A percentile compares a stretch with the other conserved stretches of the same genome.
Evolutionary conservation across 2,888 invertebrate species (phyloP).

Genomic region (Agrotis ipsilon): DNA sequence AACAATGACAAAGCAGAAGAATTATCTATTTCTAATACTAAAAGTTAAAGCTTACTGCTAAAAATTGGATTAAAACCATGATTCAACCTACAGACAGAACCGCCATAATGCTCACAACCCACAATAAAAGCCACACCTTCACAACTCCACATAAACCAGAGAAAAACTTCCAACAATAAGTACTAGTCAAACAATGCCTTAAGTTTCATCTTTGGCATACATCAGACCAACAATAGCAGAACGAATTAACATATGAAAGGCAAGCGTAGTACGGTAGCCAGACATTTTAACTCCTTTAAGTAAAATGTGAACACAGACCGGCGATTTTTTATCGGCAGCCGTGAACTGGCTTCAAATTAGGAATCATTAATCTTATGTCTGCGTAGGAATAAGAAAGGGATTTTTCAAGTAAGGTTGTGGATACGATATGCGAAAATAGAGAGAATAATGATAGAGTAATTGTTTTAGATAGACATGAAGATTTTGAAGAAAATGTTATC

Average conservation of each 20-base stretch:
- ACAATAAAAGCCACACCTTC: slow-evolving; percentile 40
- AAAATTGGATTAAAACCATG: background rate
- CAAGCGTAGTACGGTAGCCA: slow-evolving; percentile 84
- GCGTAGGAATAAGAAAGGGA: slow-evolving; percentile 51
- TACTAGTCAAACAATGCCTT: slow-evolving; percentile 65
- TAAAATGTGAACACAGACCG: slow-evolving; percentile 64
- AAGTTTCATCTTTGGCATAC: slow-evolving; percentile 72
- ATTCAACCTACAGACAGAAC: too few relatives aligned
- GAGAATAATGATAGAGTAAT: slow-evolving; percentile 42
- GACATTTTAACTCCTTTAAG: slow-evolving; percentile 72
- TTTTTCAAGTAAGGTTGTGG: slow-evolving; percentile 44
- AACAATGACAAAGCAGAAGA: too few relatives aligned
- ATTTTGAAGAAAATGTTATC: too few relatives aligned
- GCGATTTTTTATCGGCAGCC: slow-evolving; percentile 64
- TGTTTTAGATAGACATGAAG: background rate
- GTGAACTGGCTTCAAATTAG: slow-evolving; percentile 58
- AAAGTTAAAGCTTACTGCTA: too few relatives aligned
- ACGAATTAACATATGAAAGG: slow-evolving; percentile 85
- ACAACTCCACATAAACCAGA: slow-evolving; percentile 35
- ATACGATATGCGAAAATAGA: slow-evolving; percentile 38
- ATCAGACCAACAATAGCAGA: slow-evolving; percentile 76
- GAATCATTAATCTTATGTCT: slow-evolving; percentile 58
- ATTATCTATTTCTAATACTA: too few relatives aligned
- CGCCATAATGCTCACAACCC: background rate
- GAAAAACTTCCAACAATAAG: slow-evolving; percentile 59